Conservation (phyloP, 1,140 invertebrate genomes). For the Apis laboriosa region DNA sequence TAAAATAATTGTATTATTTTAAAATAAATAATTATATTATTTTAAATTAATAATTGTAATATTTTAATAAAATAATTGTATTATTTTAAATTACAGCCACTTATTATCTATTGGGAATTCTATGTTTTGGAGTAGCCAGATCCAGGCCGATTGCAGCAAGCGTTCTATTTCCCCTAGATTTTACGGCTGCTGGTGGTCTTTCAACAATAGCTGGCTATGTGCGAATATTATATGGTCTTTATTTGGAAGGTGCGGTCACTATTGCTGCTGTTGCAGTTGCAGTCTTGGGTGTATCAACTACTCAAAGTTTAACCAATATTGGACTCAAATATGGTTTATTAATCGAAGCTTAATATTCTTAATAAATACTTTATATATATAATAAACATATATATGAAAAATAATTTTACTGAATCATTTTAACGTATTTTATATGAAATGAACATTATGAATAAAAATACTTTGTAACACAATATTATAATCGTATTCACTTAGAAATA, state of each 20-base stretch:
- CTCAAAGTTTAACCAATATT: conserved; percentile 81
- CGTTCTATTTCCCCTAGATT: conserved; percentile 86
- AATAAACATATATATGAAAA: too few species aligned
- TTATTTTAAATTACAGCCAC: conserved; percentile 64
- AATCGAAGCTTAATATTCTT: conserved; percentile 57
- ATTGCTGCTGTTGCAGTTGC: conserved; percentile 83
- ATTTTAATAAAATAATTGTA: background rate
- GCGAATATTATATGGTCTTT: conserved; percentile 85
- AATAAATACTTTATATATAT: background rate
- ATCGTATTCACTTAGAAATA: too few species aligned
- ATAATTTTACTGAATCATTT: too few species aligned
- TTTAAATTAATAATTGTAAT: too few species aligned
- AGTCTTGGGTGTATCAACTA: conserved; percentile 82
- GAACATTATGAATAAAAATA: background rate
- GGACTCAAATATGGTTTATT: conserved; percentile 82
- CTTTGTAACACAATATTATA: background rate
- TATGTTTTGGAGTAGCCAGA: conserved; percentile 84
- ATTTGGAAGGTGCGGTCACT: conserved; percentile 85
- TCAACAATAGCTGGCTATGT: conserved; percentile 83
- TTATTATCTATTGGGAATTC: conserved; percentile 84
- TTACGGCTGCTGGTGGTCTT: conserved; percentile 86
- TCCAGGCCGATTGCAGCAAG: conserved; percentile 81
- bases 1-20: conserved; percentile 17
- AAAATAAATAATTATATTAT: background rate
- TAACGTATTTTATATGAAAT: too few species aligned